Conservation (phyloP, 2,113 vertebrate genomes). For the Dipodomys spectabilis region DNA sequence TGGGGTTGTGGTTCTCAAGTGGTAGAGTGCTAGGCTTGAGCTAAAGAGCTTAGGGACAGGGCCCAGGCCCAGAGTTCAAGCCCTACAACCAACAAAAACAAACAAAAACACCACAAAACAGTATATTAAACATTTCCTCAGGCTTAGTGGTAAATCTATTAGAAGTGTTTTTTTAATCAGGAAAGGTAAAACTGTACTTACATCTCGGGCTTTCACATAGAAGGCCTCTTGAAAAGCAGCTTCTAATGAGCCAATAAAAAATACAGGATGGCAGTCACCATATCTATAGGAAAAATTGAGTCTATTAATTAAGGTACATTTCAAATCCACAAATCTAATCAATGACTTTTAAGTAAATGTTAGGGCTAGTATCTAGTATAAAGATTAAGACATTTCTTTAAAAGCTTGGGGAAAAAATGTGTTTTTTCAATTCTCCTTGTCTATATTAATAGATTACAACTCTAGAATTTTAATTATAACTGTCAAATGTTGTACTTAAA, state of each 20-base stretch:
- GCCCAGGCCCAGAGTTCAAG: too few relatives aligned
- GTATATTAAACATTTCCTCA: constrained; percentile 25
- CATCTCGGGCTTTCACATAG: constrained; percentile 99
- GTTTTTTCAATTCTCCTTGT: background rate
- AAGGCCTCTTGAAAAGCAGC: constrained; percentile 99
- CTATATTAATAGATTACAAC: constrained; percentile 16
- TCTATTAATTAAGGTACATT: constrained; percentile 67
- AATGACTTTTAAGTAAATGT: constrained; percentile 49
- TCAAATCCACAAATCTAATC: constrained; percentile 61
- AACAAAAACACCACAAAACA: background rate
- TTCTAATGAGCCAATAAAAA: constrained; percentile 98
- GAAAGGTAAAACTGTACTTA: constrained; percentile 87
- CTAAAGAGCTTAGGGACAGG: too few relatives aligned
- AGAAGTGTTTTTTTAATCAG: constrained; percentile 21
- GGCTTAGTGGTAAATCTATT: background rate
- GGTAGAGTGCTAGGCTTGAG: too few relatives aligned
- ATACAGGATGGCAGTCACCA: constrained; percentile 98
- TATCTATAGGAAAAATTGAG: constrained; percentile 90
- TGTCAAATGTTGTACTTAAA: constrained; percentile 41
- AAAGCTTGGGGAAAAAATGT: background rate
- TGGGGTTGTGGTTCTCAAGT: too few relatives aligned
- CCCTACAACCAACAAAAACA: too few relatives aligned
- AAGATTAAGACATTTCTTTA: constrained; percentile 58
- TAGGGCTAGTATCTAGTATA: constrained; percentile 6
- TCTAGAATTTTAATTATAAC: constrained; percentile 27